A percentile compares a stretch with the other conserved stretches of the same genome.
phyloP scores from a whole-genome alignment of 1,140 invertebrate genomes.

The Musca vetustissima region DNA sequence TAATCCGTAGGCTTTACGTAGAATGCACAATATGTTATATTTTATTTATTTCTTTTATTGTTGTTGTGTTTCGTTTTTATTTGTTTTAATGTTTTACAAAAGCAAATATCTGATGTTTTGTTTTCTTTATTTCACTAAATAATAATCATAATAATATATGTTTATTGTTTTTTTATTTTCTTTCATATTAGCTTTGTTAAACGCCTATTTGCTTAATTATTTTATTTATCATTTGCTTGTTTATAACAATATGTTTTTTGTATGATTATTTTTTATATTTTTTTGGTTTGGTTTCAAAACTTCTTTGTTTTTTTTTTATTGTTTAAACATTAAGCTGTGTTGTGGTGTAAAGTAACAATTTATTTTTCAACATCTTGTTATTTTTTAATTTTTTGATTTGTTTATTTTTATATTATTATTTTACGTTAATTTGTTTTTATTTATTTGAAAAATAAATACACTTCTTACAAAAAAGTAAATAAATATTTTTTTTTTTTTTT shows the following conservation, averaged over 20 bases:
- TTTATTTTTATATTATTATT: slow-evolving; percentile 4
- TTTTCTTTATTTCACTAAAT: no score
- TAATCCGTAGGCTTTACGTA: background rate
- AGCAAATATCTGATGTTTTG: slow-evolving; percentile 8
- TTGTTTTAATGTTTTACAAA: slow-evolving; percentile 12
- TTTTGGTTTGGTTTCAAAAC: background rate
- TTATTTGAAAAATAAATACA: background rate
- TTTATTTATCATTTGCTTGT: no score
- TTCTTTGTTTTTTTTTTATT: background rate
- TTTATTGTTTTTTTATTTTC: slow-evolving; percentile 5
- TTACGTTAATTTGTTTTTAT: no score
- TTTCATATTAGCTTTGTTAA: slow-evolving; percentile 5
- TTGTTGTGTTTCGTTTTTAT: background rate
- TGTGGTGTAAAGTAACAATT: slow-evolving; percentile 12
- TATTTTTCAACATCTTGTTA: background rate
- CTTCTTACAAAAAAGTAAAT: background rate
- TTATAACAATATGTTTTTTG: no score
- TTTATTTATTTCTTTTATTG: background rate
- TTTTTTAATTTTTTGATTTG: no score
- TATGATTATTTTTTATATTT: background rate
- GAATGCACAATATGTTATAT: slow-evolving; percentile 9
- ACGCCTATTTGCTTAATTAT: background rate
- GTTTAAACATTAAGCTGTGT: slow-evolving; percentile 12
- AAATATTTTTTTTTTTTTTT: background rate
- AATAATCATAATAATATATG: background rate